Conservation (phyloP, 2,797 vertebrate species). For the Notoglanidium macrostoma region DNA sequence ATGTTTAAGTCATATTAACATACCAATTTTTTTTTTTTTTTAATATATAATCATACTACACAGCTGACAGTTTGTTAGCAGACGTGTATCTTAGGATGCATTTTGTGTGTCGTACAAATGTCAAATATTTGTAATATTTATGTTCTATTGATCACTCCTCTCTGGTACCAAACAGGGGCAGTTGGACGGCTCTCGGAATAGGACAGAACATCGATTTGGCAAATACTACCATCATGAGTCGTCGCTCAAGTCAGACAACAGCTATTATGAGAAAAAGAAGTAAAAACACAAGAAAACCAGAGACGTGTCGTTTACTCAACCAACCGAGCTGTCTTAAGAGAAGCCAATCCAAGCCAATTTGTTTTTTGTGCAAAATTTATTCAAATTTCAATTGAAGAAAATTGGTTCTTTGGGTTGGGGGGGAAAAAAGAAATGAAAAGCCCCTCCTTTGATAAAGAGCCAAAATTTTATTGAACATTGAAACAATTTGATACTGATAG, state of each 20-base stretch:
- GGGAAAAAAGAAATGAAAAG: background rate
- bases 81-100: background rate
- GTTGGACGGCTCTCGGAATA: background rate
- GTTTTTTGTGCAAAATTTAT: background rate
- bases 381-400: no score
- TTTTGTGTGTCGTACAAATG: background rate
- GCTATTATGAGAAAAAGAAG: background rate
- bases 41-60: no score
- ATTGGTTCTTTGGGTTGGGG: no score
- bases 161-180: background rate
- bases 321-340: background rate
- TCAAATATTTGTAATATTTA: background rate
- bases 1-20: no score
- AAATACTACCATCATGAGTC: background rate
- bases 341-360: background rate
- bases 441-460: no score
- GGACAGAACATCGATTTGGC: background rate
- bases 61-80: background rate
- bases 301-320: background rate
- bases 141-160: background rate
- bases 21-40: no score
- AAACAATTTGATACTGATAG: background rate
- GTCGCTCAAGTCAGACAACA: background rate
- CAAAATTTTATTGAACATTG: background rate
- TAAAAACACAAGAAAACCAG: background rate